Conservation (phyloP, 2,888 invertebrate genomes). For the Rhagophthalmus giganteus region DNA sequence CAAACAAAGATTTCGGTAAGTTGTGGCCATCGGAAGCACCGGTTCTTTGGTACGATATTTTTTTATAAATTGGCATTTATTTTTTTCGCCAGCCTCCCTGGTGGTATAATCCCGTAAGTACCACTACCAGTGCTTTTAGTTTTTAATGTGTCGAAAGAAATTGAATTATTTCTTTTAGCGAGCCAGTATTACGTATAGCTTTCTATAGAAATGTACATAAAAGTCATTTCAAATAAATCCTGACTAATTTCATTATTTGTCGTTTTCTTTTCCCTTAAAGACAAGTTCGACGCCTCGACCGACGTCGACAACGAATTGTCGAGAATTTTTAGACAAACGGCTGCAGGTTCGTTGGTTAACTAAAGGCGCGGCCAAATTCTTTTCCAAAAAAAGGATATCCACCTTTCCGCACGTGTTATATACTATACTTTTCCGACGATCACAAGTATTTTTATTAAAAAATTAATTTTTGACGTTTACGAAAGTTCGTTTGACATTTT, state of each 20-base stretch:
- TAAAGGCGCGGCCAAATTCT: too few relatives aligned
- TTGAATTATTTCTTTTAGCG: neutral
- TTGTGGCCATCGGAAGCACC: conserved; percentile 22
- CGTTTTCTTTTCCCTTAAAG: conserved; percentile 57
- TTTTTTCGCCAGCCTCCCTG: conserved; percentile 72
- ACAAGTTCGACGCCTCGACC: conserved; percentile 77
- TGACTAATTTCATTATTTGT: conserved; percentile 30
- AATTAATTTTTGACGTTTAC: too few relatives aligned
- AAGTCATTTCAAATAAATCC: conserved; percentile 22
- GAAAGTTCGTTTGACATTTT: too few relatives aligned
- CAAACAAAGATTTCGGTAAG: conserved; percentile 89
- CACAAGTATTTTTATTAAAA: too few relatives aligned
- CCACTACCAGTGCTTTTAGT: conserved; percentile 41
- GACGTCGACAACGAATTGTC: conserved; percentile 72
- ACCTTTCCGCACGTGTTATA: too few relatives aligned
- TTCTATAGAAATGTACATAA: conserved; percentile 15
- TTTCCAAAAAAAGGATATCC: too few relatives aligned
- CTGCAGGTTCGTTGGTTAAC: conserved; percentile 88
- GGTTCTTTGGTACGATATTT: neutral
- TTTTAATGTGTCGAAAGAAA: conserved; percentile 19
- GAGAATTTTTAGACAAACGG: conserved; percentile 78
- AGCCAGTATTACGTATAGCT: neutral
- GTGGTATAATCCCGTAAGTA: conserved; percentile 94
- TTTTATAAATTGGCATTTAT: conserved; percentile 14
- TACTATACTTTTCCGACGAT: too few relatives aligned